phyloP scores from a whole-genome alignment of 2,888 invertebrate genomes.

The Aelia acuminata region DNA sequence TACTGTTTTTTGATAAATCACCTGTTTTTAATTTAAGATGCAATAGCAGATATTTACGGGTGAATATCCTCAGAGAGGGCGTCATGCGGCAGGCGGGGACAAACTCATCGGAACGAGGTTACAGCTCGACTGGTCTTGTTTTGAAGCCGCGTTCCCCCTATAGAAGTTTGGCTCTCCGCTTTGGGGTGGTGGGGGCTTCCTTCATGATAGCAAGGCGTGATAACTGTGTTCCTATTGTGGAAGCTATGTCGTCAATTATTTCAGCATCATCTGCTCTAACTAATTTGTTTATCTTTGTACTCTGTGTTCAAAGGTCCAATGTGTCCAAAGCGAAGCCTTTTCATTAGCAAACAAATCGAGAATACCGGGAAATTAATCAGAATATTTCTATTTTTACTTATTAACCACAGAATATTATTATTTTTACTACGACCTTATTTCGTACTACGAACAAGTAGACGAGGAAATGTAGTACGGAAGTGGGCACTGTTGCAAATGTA shows the following conservation, averaged over 20 bases:
- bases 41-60: constrained; percentile 45
- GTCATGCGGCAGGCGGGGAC: constrained; percentile 47
- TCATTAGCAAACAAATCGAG: too few species aligned
- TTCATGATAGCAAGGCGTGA: neutral
- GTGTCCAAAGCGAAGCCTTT: neutral
- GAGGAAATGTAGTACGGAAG: too few species aligned
- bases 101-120: constrained; percentile 47
- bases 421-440: too few species aligned
- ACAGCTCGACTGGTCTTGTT: constrained; percentile 48
- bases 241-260: neutral
- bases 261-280: neutral
- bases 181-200: neutral
- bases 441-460: too few species aligned
- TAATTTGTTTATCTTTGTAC: neutral
- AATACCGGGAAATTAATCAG: too few species aligned
- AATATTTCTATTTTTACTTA: too few species aligned
- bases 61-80: constrained; percentile 19
- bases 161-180: neutral
- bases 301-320: neutral
- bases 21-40: constrained; percentile 21
- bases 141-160: constrained; percentile 24
- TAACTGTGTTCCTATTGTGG: neutral
- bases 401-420: too few species aligned
- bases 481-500: too few species aligned
- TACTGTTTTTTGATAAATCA: neutral